Evolutionary conservation across 2,113 vertebrate species (phyloP), one percentile per base, ranked within the genome.

Genomic region (Daboia siamensis): DNA sequence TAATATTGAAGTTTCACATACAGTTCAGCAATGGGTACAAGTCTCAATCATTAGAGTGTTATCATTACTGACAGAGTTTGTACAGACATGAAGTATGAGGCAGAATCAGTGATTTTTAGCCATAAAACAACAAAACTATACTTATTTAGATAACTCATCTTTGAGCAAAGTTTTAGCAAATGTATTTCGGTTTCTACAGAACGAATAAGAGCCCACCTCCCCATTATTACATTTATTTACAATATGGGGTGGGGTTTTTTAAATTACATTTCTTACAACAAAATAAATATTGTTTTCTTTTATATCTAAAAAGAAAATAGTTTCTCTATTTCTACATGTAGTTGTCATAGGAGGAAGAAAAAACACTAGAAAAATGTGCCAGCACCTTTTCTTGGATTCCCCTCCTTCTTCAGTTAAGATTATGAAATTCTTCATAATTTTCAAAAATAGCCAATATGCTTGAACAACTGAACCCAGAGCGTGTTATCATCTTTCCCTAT

Each of bases 191-290:
- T 92, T 52, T 90, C 44, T 84, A 92, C 74, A 92, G 44, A 88
- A 56, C 52, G 6, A 86, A 48, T 92, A 92, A 85, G 91, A 52
- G 21, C 12, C 74, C 21, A 52, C 61, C 33, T 90, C 51, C 55
- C 54, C 44, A 86, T 92, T 85, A 59, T 61, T 86, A 90, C 39
- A 90, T 90, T 52, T 92, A 92, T 92, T 92, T 92, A 92, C 92
- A 92, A 86, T 4, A 86, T 54, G 55, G 88, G 61, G 46, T 61
- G n/a, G 61, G 29, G 29, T 44, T 51, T 87, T 91, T 51, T 1
- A 90, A 92, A 92, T 86, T 92, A 90, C 92, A 90, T 92, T 84
- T 92, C 88, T 90, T 92, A 92, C 92, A 86, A 92, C 74, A 92
- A 92, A 92, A 92, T 92, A 92, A 92, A 92, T 92, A 89, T 80